Base-by-base conservation (phyloP, 2,113 vertebrate genomes). In the Gobius niger region DNA sequence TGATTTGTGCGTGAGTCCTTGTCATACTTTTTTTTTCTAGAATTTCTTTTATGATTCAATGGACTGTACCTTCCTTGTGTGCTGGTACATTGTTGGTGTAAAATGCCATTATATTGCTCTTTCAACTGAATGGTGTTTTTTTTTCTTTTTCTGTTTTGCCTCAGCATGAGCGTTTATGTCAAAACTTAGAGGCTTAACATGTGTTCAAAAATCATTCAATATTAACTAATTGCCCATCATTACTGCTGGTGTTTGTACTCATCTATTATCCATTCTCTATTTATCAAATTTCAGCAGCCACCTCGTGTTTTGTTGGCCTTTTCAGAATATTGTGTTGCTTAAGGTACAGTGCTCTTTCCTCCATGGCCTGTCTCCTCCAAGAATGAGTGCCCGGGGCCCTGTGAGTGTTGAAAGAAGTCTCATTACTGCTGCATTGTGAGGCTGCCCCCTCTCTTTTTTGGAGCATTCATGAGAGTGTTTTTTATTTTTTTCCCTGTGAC, bases 401-500 rank as follows among this genome's bases (percentile, higher is more conserved):
- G 85, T 87, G 87, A 87, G 82, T 87, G 85, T 78, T 88, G 83
- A 84, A 87, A 87, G 76, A 82, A 89, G 85, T 87, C 85, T 91
- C 86, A 87, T 88, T 88, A 90, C 83, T 79, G 82, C 44, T 7
- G 64, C 80, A 79, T 82, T 81, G 82, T 81, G 82, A 85, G 82
- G 77, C 73, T 79, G 78, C 73, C 68, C 24, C 86, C 64, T 77
- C 67, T 77, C 63, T 14, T 40, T 89, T 86, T 84, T 65, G 52
- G 77, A 87, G 82, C 82, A 75, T 85, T 90, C 76, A 80, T 79
- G 75, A 87, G 81, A 60, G 73, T 83, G 76, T 88, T 80, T 75
- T 89, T 80, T 61, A 4, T 34, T 34, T 34, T 34, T 4, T 4
- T 34, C 24, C 24, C 75, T 70, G 54, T 84, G 90, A 85, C 83